Evolutionary conservation across 2,113 vertebrate species (phyloP).

Genomic region (Papio anubis): DNA sequence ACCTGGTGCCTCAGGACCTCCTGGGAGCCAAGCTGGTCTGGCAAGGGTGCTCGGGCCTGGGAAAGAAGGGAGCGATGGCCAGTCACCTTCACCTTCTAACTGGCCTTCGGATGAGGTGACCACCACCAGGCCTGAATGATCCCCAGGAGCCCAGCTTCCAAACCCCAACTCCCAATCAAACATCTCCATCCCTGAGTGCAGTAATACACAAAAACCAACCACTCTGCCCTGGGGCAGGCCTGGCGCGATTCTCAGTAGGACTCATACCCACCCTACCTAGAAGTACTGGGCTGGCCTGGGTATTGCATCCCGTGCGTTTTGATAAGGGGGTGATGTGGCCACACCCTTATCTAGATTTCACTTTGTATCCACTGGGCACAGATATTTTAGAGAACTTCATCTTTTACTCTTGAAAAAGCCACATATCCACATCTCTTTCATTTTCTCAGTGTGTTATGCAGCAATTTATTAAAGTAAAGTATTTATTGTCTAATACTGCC

Average conservation of each 20-base stretch:
- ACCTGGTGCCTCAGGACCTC: neutral
- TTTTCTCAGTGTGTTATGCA: neutral
- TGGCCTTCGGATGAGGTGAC: neutral
- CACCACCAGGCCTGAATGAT: neutral
- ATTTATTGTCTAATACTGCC: neutral
- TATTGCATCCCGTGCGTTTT: neutral
- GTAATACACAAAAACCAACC: fast-evolving
- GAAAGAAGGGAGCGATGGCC: too few species aligned
- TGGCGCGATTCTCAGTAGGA: constrained; percentile 60
- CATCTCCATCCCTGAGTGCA: neutral
- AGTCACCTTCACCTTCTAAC: neutral
- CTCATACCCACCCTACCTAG: constrained; percentile 49
- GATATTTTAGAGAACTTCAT: neutral
- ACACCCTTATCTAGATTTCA: constrained; percentile 26
- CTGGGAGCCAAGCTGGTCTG: neutral
- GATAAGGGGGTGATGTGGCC: constrained; percentile 40
- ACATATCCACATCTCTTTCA: neutral
- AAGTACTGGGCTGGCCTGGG: neutral
- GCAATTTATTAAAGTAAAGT: neutral
- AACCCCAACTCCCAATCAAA: neutral
- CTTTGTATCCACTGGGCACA: neutral
- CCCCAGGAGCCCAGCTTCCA: neutral
- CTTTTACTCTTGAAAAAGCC: neutral
- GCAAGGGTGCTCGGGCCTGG: neutral
- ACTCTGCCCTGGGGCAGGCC: neutral